Percentiles rank a stretch among this genome's conserved stretches.
phyloP scores from a whole-genome alignment of 1,140 invertebrate species.

The Temnothorax longispinosus region DNA sequence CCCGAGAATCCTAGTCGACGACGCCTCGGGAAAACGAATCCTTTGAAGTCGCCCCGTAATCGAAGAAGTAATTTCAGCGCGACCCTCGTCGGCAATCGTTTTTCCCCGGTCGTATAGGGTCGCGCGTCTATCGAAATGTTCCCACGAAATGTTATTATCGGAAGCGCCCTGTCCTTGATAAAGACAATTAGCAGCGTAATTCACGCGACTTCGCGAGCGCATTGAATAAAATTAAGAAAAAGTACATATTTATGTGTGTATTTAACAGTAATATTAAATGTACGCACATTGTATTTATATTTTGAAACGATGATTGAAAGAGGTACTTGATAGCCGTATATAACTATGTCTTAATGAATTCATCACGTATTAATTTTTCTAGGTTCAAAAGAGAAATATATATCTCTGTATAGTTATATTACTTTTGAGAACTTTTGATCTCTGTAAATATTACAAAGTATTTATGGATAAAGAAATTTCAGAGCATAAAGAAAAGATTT shows the following conservation, averaged over 20 bases:
- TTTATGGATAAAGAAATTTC: neutral
- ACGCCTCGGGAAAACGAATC: constrained; percentile 55
- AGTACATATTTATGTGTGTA: neutral
- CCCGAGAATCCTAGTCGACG: constrained; percentile 14
- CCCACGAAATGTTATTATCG: constrained; percentile 31
- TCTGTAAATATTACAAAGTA: neutral
- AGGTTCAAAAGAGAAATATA: neutral
- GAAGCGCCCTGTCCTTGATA: constrained; percentile 8
- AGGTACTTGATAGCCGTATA: neutral
- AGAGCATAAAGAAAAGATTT: neutral
- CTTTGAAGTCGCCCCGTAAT: constrained; percentile 71
- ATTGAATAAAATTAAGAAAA: neutral
- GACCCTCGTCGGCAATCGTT: constrained; percentile 48
- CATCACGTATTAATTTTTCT: neutral
- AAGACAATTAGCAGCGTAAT: constrained; percentile 57
- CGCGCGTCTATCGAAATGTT: neutral
- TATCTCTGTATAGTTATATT: neutral
- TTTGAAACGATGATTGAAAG: neutral
- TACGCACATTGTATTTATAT: constrained; percentile 2
- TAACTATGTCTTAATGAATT: neutral
- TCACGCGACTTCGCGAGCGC: neutral
- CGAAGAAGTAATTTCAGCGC: constrained; percentile 72
- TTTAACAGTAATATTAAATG: neutral
- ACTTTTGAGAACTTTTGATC: neutral
- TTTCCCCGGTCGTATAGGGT: neutral